These are phyloP conservation scores for Sebastes nivosus DNA, from an alignment of 2,797 vertebrate genomes.

Conservation along the genomic window DNA sequence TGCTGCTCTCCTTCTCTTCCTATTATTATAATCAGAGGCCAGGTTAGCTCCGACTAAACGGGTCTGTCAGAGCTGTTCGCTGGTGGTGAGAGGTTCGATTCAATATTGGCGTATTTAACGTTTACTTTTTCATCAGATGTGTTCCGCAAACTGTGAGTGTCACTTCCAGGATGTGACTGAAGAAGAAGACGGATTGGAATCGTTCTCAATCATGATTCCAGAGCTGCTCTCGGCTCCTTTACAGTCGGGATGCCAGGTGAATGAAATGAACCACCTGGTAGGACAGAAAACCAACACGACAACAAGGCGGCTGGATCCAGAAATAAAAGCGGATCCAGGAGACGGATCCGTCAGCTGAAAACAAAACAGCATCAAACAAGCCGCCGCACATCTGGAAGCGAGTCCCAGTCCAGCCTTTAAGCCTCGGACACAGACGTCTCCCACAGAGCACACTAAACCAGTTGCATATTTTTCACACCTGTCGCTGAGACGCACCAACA, in stretches of 20 bases:
- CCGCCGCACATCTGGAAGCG: not conserved
- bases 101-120: not conserved
- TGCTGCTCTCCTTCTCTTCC: not conserved
- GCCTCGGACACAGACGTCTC: not conserved
- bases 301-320: not conserved
- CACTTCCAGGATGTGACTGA: not conserved
- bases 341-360: not conserved
- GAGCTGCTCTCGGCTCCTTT: not conserved
- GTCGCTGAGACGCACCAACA: not conserved
- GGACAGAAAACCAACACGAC: not conserved
- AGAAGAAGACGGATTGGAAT: not conserved
- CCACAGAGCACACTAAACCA: not conserved
- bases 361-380: not conserved
- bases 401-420: not conserved
- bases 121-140: not conserved
- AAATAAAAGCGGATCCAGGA: not conserved
- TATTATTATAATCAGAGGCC: not conserved
- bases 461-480: not conserved
- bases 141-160: not conserved
- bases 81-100: not conserved
- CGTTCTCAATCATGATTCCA: not conserved
- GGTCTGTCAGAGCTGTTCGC: not conserved
- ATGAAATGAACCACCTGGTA: conserved; percentile 3
- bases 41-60: not conserved
- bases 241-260: conserved; percentile 9